Evolutionary conservation across 2,888 invertebrate species (phyloP).

Genomic region (Hyposoter didymator): DNA sequence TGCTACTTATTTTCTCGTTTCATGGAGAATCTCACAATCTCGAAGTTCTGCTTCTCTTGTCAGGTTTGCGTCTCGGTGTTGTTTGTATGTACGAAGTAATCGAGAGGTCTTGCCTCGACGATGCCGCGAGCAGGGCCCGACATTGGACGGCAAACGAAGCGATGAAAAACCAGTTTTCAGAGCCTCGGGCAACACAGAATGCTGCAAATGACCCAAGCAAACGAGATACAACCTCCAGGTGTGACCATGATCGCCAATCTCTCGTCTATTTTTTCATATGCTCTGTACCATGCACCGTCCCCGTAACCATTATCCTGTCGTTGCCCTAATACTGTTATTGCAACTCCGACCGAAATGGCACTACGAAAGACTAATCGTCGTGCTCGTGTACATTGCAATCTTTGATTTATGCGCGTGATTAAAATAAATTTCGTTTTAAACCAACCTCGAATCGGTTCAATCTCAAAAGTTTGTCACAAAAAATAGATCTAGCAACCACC

Average conservation of each 20-base stretch:
- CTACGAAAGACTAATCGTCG: not conserved
- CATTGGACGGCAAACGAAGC: conserved; percentile 43
- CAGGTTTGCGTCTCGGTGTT: conserved; percentile 29
- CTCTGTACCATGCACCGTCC: not conserved
- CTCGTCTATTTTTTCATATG: conserved; percentile 45
- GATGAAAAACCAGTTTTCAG: conserved; percentile 64
- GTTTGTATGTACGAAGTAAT: conserved; percentile 52
- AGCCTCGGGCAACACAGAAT: conserved; percentile 30
- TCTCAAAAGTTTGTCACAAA: not conserved
- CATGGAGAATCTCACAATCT: conserved; percentile 30
- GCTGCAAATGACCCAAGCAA: conserved; percentile 53
- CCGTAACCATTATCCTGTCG: conserved; percentile 13
- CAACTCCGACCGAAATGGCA: conserved; percentile 3
- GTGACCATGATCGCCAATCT: conserved; percentile 60
- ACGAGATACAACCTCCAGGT: conserved; percentile 50
- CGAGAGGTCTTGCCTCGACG: conserved; percentile 39
- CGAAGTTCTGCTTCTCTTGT: conserved; percentile 15
- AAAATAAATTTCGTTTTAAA: not conserved
- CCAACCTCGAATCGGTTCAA: not conserved
- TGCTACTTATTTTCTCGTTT: conserved; percentile 56
- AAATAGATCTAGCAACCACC: not conserved
- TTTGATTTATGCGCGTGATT: not conserved
- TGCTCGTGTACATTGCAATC: not conserved
- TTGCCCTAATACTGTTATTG: conserved; percentile 44
- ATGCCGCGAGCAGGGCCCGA: conserved; percentile 25